Conservation (phyloP, 2,888 invertebrate species). For the Tenthredo mesomela region DNA sequence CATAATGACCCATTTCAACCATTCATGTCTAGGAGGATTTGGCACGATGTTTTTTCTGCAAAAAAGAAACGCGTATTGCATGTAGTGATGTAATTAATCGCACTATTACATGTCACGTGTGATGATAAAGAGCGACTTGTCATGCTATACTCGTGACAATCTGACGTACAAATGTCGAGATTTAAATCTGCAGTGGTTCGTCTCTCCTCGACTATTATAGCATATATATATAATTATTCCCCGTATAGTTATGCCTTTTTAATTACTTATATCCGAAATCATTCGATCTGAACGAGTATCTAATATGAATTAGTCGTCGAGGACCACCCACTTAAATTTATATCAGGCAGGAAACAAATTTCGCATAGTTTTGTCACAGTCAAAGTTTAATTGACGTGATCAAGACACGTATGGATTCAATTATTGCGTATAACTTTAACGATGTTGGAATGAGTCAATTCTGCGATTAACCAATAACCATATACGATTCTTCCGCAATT, state of each 20-base stretch:
- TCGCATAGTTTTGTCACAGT: neutral
- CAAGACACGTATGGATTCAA: conserved; percentile 6
- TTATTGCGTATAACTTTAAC: neutral
- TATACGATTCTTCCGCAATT: neutral
- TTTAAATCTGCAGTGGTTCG: neutral
- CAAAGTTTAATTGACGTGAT: neutral
- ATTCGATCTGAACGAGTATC: neutral
- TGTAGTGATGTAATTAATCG: neutral
- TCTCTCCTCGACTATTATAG: neutral
- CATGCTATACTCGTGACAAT: neutral
- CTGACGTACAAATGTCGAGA: neutral
- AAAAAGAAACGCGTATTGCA: neutral
- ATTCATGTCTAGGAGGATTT: neutral
- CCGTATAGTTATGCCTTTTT: neutral
- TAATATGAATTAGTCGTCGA: neutral
- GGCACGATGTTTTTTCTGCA: neutral
- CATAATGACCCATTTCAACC: no score
- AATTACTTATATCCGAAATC: neutral
- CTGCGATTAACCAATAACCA: neutral
- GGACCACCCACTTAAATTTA: neutral
- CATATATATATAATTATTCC: neutral
- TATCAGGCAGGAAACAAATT: neutral
- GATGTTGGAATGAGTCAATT: neutral
- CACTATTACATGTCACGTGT: neutral
- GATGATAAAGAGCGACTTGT: neutral